Base-by-base conservation (phyloP, 2,888 invertebrate genomes). In the Nymphalis c-album region DNA sequence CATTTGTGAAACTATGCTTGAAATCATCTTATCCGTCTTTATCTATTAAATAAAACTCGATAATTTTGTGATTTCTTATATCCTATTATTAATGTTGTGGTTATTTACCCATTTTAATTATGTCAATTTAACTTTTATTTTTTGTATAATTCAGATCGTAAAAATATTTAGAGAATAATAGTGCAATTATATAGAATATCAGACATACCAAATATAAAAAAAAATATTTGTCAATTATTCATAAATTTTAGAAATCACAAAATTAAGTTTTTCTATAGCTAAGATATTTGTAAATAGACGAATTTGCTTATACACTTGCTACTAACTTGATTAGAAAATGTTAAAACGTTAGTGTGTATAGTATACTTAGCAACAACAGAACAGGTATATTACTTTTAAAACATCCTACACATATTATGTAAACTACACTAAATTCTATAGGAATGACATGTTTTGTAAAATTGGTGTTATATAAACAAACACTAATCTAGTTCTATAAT, bases 1-100 rank as follows among this genome's bases (percentile, higher is more conserved):
- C 26, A 69, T 62, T 59, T 64, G 31, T 45, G 31, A 67, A 64
- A 20, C 55, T 51, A 63, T 77, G 77, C 74, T 80, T 81, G 80
- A 73, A 75, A 78, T 82, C 81, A 83, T 82, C 72, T 81, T 85
- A 85, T 85, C 85, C 85, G 86, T 87, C 86, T 85, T 77, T 78
- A 74, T 65, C n/a, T 58, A 64, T 59, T 65, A 65, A 26, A 45
- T 58, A 53, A 46, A 64, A 51, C 31, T 68, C 53, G 53, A 55
- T 55, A 26, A 63, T 61, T 69, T 71, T 70, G 70, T 74, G 67
- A 68, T 73, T 72, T 73, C 71, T 66, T 57, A 57, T 59, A 50
- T 53, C 31, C n/a, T 64, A 53, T 62, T 13, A 40, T 40, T 40
- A 40, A 13, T 40, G 40, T 13, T 13, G 13, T 40, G 40, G 13